Evolutionary conservation across 2,797 vertebrate genomes (phyloP), one percentile per base, ranked within the genome.

Genomic region (Chaunax sp.): DNA sequence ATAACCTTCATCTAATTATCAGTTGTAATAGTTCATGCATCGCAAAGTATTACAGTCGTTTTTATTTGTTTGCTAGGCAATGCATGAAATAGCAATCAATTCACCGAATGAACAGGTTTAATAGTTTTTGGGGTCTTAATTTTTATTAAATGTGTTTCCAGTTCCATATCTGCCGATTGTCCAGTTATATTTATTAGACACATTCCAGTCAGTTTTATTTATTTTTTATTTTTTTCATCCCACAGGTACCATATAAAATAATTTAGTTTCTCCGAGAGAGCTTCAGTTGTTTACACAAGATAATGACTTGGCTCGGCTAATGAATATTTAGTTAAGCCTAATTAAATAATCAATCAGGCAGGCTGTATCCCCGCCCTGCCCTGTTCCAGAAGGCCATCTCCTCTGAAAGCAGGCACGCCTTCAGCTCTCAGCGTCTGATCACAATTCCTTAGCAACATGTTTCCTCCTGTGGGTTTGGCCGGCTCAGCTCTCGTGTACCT

Each of bases 291-390:
- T 85, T 84, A 75, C 71, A 52, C 55, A 62, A 52, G 68, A 69
- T 81, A 78, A 86, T 83, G 50, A 75, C 70, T 72, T 22, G 1
- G 72, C 62, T 62, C 55, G 58, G 61, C 76, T 87, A 79, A 85
- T 87, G 80, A 87, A 89, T 87, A 90, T 87, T 89, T 78, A 82
- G 85, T 80, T 75, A 65, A 47, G 80, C 47, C 80, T 87, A 85
- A 90, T 91, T 83, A 82, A 90, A 90, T 89, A 86, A 90, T 88
- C 87, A 88, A 84, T 87, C 78, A 81, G 76, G 65, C 84, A 72
- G 74, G 49, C 82, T 62, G 61, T 47, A 15, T 70, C 71, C 62
- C 81, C 77, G 60, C 86, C 87, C 86, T n/a, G 62, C 60, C 55
- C 61, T 60, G 64, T 56, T 55, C 62, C 62, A 1, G 13, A 75